These are phyloP conservation scores for Lasiommata megera DNA, from an alignment of 2,888 invertebrate species.

Conservation along the genomic window DNA sequence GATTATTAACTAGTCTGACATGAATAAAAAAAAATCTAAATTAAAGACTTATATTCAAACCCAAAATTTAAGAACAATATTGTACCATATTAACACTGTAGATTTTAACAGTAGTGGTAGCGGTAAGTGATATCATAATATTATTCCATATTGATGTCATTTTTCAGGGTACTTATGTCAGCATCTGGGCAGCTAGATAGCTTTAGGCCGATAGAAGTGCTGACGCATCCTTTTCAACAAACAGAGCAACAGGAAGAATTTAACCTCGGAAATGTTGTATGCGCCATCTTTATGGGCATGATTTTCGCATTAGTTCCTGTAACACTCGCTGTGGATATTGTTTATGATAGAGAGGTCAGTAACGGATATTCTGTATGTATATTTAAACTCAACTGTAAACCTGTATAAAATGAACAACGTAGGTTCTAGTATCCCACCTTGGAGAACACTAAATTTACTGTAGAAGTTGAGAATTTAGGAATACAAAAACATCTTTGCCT, in stretches of 20 bases:
- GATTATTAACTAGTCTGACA: too few species aligned
- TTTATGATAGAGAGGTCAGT: conserved; percentile 89
- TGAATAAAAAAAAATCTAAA: too few species aligned
- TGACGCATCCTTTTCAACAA: conserved; percentile 86
- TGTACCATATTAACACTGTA: too few species aligned
- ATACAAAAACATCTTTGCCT: too few species aligned
- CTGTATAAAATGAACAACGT: background rate
- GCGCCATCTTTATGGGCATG: conserved; percentile 90
- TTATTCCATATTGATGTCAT: too few species aligned
- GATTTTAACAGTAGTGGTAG: too few species aligned
- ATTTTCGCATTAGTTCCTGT: conserved; percentile 89
- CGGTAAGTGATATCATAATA: too few species aligned
- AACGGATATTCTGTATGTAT: conserved; percentile 23
- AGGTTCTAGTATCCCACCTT: background rate
- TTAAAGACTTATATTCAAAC: too few species aligned
- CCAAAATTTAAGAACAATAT: too few species aligned
- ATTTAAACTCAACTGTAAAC: background rate
- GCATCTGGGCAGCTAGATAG: conserved; percentile 57
- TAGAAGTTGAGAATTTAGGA: background rate
- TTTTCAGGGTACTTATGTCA: conserved; percentile 62
- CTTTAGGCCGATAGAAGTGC: conserved; percentile 83
- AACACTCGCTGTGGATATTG: conserved; percentile 89
- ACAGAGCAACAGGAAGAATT: conserved; percentile 87
- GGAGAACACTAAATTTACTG: background rate
- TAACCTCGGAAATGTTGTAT: conserved; percentile 86